Evolutionary conservation across 2,888 invertebrate genomes (phyloP).

Genomic region (Lithophane socia): DNA sequence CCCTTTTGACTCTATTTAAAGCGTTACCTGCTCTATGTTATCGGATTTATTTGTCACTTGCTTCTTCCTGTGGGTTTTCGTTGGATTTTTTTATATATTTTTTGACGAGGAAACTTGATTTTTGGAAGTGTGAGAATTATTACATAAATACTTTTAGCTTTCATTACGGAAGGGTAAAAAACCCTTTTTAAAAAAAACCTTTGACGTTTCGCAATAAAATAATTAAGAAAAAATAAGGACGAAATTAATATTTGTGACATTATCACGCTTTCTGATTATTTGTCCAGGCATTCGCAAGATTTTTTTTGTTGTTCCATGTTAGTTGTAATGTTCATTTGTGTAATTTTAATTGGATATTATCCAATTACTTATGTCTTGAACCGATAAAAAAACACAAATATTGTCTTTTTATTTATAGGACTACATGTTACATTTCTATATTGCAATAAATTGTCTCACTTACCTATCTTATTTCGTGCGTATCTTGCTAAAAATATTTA

Average conservation of each 20-base stretch:
- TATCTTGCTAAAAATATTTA: neutral
- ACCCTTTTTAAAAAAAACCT: neutral
- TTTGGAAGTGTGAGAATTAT: neutral
- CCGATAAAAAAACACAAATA: neutral
- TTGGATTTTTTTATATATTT: neutral
- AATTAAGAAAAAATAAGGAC: neutral
- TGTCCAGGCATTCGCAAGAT: no score
- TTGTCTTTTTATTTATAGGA: neutral
- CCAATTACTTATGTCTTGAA: no score
- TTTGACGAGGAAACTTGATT: neutral
- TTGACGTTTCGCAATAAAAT: neutral
- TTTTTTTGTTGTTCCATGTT: no score
- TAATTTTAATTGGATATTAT: no score
- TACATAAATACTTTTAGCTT: neutral
- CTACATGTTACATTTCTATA: neutral
- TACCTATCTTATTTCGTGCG: neutral
- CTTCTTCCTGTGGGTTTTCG: constrained; percentile 12
- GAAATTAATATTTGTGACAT: no score
- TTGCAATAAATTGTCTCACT: no score
- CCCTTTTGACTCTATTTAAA: constrained; percentile 63
- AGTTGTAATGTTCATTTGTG: no score
- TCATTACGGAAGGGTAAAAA: no score
- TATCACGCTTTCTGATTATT: neutral
- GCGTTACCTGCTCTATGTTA: constrained; percentile 57
- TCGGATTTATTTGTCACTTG: constrained; percentile 56